A percentile compares a stretch with the other conserved stretches of the same genome.
phyloP scores from a whole-genome alignment of 2,113 vertebrate species.

The Tympanuchus pallidicinctus region DNA sequence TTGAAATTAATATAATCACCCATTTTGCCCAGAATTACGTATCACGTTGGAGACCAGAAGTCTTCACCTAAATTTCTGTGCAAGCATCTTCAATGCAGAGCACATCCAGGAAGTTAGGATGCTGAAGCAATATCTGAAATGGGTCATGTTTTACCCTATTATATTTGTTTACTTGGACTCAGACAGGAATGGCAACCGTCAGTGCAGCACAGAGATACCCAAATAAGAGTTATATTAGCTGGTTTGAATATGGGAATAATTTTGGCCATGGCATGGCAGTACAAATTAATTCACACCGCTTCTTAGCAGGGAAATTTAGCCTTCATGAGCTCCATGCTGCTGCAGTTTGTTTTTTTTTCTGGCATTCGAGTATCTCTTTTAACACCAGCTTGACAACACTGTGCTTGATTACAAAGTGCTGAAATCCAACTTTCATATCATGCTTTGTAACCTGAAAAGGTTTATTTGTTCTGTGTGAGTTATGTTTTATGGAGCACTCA shows the following conservation, averaged over 20 bases:
- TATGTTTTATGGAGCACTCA: not conserved
- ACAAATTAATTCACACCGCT: not conserved
- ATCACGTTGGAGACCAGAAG: not conserved
- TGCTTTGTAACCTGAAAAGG: not conserved
- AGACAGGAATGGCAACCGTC: not conserved
- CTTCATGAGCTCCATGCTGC: not conserved
- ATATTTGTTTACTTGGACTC: not conserved
- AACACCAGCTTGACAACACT: not conserved
- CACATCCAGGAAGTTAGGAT: not conserved
- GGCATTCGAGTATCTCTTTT: not conserved
- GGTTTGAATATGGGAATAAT: not conserved
- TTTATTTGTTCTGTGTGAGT: conserved; percentile 18
- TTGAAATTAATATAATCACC: not conserved
- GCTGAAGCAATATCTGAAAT: not conserved
- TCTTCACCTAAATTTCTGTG: not conserved
- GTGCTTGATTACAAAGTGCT: not conserved
- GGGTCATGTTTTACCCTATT: not conserved
- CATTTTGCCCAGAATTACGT: not conserved
- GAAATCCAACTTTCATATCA: not conserved
- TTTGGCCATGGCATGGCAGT: not conserved
- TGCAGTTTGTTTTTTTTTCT: not conserved
- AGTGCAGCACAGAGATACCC: not conserved
- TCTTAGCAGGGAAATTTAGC: not conserved
- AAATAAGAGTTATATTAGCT: not conserved
- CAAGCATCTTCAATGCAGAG: not conserved